Base-by-base conservation (phyloP, 1,140 invertebrate species). In the Macrotrachela quadricornifera region DNA sequence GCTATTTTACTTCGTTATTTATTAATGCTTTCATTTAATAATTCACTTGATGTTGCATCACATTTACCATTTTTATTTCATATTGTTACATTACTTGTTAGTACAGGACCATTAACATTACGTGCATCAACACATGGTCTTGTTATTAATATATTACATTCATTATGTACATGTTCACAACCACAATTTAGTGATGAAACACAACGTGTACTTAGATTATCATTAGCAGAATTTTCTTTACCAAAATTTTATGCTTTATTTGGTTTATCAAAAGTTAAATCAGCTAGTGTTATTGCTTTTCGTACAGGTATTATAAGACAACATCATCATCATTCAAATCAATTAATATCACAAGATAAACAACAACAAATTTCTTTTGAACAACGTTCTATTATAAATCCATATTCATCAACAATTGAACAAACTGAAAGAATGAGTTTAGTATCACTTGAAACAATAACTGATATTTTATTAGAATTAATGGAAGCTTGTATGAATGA, bases 111-210 rank as follows among this genome's bases (percentile, higher is more conserved):
- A 9, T 71, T 94, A n/a, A 88, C 83, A 44, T 84, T 96, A 79
- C 69, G 87, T 51, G 88, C 90, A 3, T 88, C 87, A 0, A 91
- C 84, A 10, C 90, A 95, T 68, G 88, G 90, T 10, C 75, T 96
- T 9, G 87, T 95, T 46, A 91, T 95, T 62, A 96, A 95, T 67
- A 87, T 92, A 51, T 94, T 96, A 59, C 90, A 96, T 69, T 95
- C 88, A 0, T 71, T 95, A 4, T 94, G 88, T 66, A 96, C 90
- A 15, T 94, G 88, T 70, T 88, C 81, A 15, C 85, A 87, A 62
- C 86, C 88, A 14, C 80, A 81, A 11, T 94, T 94, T 70, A 42
- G 72, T 78, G 88, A 91, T 72, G 84, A 91, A 60, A 86, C 85
- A 0, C 80, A 86, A 57, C 75, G 86, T 55, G 80, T 92, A 0